These are phyloP conservation scores for Ispidina lecontei DNA, from an alignment of 2,797 vertebrate genomes.

Conservation along the genomic window DNA sequence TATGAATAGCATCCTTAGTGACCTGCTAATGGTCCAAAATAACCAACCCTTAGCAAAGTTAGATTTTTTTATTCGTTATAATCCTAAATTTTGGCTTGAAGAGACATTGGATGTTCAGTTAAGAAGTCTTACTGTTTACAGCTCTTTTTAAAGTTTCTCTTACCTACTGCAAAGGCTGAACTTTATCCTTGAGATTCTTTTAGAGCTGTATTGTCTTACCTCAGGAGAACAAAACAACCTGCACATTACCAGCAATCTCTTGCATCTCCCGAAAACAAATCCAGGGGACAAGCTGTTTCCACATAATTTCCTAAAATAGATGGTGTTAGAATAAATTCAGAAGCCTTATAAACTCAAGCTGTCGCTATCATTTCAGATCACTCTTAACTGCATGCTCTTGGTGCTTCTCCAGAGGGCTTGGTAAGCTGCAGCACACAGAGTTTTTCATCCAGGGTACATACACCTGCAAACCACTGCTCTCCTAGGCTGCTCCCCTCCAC, in stretches of 20 bases:
- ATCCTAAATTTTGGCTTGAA: constrained; percentile 7
- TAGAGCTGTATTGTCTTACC: constrained; percentile 30
- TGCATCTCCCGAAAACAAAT: constrained; percentile 14
- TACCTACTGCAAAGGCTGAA: neutral
- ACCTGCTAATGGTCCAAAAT: neutral
- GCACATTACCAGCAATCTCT: neutral
- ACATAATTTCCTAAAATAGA: neutral
- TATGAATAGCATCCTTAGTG: neutral
- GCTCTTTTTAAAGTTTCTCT: neutral
- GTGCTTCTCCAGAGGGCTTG: neutral
- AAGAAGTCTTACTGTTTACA: neutral
- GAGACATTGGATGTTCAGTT: neutral
- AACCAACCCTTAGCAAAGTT: neutral
- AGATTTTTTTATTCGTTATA: neutral
- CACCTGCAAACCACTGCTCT: neutral
- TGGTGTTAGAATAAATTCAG: neutral
- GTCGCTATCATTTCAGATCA: neutral
- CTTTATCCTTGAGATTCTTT: neutral
- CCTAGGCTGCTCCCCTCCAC: neutral
- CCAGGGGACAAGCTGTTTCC: neutral
- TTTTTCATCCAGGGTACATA: accelerated
- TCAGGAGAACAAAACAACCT: constrained; percentile 8
- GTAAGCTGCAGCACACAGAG: neutral
- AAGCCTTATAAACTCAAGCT: neutral
- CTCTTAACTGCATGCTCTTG: neutral